Conservation (phyloP, 2,888 invertebrate genomes). For the Lasioglossum malachurum region DNA sequence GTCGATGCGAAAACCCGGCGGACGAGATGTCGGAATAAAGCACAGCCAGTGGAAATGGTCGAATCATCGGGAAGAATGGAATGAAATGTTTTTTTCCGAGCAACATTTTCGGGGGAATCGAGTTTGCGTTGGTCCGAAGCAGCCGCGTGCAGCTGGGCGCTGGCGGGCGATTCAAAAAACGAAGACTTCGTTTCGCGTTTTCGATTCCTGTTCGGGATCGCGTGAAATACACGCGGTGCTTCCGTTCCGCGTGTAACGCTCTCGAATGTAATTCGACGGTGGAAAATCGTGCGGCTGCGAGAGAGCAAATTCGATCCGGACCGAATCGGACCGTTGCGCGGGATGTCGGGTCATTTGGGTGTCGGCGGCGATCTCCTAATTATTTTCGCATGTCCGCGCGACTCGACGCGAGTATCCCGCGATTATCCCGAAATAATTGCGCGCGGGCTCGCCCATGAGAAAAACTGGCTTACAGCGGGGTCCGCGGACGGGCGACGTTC, state of each 20-base stretch:
- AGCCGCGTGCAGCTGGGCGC: not conserved
- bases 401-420: not conserved
- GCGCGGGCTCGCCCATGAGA: not conserved
- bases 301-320: not conserved
- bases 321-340: not conserved
- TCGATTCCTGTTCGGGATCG: constrained; percentile 4
- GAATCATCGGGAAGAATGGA: not conserved
- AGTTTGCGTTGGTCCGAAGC: not conserved
- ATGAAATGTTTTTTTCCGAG: not conserved
- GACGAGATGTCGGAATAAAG: not conserved
- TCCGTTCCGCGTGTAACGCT: not conserved
- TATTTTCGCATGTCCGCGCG: not conserved
- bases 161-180: not conserved
- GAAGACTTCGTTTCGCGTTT: not conserved
- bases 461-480: not conserved
- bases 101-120: not conserved
- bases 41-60: not conserved
- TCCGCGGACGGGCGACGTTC: not conserved
- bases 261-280: not conserved
- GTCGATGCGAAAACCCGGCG: not conserved
- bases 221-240: not conserved
- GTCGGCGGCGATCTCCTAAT: not conserved
- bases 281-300: not conserved
- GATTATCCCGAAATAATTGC: constrained; percentile 8
- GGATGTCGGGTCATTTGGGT: not conserved